Evolutionary conservation across 2,797 vertebrate genomes (phyloP), one percentile per base, ranked within the genome.

Genomic region (Brotula barbata): DNA sequence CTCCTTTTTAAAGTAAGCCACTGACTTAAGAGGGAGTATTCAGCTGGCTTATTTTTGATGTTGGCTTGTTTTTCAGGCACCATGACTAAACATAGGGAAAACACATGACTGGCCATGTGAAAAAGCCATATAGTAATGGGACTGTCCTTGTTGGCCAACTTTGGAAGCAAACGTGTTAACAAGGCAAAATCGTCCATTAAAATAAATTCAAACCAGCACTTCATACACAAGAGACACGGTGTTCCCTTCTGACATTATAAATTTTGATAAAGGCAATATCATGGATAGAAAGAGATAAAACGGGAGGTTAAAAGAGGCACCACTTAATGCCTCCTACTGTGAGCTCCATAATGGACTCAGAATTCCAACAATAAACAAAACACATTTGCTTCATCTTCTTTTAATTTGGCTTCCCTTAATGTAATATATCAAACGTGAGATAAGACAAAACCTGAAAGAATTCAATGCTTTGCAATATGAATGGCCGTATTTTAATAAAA

Each of bases 71-170:
- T 77, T 66, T 68, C 56, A 58, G 64, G 56, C 37, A 63, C 50
- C 47, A 39, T 59, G 54, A 61, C 69, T 73, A 78, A 81, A 84
- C 64, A 67, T 49, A 44, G 59, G 56, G 39, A 28, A 8, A 61
- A 51, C 63, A 69, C 33, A 67, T 63, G 73, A 79, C 54, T 6
- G 20, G 22, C 36, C 53, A 63, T 70, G 74, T 69, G 61, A 72
- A 68, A 50, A 54, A 44, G 34, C 34, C 28, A 46, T 43, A 67
- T 45, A 58, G 51, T 58, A 28, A 48, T 17, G 37, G 31, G 15
- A 68, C 65, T 44, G 62, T 50, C 67, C 14, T 53, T 76, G 46
- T 60, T 31, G 23, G 54, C 49, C 37, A 25, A n/a, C 46, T 57
- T 42, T 53, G 56, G 19, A 40, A 46, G 57, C 39, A 52, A 41